These are phyloP conservation scores for Echeneis naucrates DNA, from an alignment of 2,797 vertebrate genomes.

Conservation along the genomic window DNA sequence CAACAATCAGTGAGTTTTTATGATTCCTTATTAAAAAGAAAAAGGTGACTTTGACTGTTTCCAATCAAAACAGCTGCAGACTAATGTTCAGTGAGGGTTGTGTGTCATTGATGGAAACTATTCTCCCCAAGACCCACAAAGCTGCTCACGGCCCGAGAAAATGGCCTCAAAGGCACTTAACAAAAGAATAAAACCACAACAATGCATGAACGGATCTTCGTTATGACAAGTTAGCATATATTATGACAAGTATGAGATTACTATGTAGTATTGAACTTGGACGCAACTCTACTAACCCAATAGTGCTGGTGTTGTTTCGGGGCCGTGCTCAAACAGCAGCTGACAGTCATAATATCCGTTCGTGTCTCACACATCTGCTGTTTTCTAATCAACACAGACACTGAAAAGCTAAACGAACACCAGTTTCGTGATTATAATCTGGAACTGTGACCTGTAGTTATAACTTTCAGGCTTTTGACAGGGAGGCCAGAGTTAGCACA, in stretches of 20 bases:
- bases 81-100: neutral
- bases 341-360: neutral
- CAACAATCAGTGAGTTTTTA: neutral
- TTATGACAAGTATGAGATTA: neutral
- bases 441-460: slow-evolving; percentile 8
- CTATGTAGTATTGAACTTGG: neutral
- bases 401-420: slow-evolving; percentile 3
- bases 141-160: neutral
- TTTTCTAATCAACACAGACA: slow-evolving; percentile 18
- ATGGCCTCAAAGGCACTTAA: neutral
- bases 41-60: neutral
- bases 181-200: neutral
- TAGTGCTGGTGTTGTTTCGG: slow-evolving; percentile 4
- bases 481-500: neutral
- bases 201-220: neutral
- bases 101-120: neutral
- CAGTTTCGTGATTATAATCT: slow-evolving; percentile 13
- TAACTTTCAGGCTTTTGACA: neutral
- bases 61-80: neutral
- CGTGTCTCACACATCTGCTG: slow-evolving; percentile 5
- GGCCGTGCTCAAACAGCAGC: slow-evolving; percentile 23
- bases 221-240: neutral
- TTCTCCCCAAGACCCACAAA: neutral
- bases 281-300: neutral
- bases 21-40: neutral